These are phyloP conservation scores for Lasioglossum vierecki DNA, from an alignment of 2,888 invertebrate genomes.

Conservation along the genomic window DNA sequence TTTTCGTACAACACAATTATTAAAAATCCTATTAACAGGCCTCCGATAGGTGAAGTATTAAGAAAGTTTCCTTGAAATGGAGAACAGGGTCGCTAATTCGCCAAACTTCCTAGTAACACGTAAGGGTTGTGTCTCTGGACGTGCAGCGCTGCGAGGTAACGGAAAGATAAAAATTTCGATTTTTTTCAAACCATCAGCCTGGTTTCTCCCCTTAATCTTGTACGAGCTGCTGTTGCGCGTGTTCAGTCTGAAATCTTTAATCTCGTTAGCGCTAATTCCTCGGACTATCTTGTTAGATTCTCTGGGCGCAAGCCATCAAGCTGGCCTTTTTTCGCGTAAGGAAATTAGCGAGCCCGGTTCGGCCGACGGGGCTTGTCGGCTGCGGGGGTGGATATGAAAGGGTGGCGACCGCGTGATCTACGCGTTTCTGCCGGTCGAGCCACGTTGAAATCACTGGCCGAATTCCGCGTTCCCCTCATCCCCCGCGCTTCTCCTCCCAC, in stretches of 20 bases:
- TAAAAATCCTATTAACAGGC: too few species aligned
- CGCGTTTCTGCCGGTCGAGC: not conserved
- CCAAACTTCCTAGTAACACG: too few species aligned
- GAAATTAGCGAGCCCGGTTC: conserved; percentile 41
- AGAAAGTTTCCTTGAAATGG: too few species aligned
- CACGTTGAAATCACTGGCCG: conserved; percentile 42
- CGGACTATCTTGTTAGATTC: conserved; percentile 58
- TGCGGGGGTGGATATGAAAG: not conserved
- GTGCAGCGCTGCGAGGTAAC: not conserved
- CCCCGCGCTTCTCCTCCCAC: not conserved
- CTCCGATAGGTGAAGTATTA: too few species aligned
- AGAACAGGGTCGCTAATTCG: too few species aligned
- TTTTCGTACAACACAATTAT: too few species aligned
- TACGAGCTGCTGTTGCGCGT: conserved; percentile 17
- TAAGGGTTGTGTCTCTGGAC: not conserved
- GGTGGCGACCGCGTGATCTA: not conserved
- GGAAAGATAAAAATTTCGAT: conserved; percentile 1
- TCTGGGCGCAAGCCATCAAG: conserved; percentile 41
- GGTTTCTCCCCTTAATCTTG: conserved; percentile 30
- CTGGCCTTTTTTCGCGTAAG: conserved; percentile 26
- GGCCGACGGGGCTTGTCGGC: not conserved
- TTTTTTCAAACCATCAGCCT: not conserved
- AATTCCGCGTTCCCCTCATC: not conserved
- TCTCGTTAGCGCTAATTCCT: conserved; percentile 59
- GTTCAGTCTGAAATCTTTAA: conserved; percentile 56